Percentiles rank a stretch among this genome's conserved stretches.
phyloP scores from a whole-genome alignment of 2,888 invertebrate genomes.

The Stenodema calcarata region DNA sequence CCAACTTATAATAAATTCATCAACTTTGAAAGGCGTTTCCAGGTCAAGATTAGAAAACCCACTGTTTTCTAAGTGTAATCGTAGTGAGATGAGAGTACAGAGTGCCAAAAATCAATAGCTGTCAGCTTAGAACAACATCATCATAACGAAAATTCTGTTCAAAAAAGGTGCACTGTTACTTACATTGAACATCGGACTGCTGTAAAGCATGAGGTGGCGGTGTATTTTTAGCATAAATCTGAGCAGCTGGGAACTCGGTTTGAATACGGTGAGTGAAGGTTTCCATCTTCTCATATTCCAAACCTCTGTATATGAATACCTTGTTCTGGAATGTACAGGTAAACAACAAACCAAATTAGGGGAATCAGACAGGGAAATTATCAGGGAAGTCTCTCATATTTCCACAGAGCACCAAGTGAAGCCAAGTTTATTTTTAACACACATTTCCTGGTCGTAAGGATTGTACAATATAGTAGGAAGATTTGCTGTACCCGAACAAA shows the following conservation, averaged over 20 bases:
- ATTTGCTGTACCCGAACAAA: conserved; percentile 81
- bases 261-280: conserved; percentile 93
- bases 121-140: too few relatives aligned
- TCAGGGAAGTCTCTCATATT: too few relatives aligned
- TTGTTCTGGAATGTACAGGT: conserved; percentile 72
- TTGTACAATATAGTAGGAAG: not conserved
- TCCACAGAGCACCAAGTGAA: too few relatives aligned
- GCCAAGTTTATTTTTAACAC: not conserved
- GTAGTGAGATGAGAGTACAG: too few relatives aligned
- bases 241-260: conserved; percentile 93
- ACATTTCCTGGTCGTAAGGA: not conserved
- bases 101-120: too few relatives aligned
- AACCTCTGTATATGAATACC: conserved; percentile 92
- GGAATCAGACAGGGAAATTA: not conserved
- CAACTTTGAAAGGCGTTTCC: not conserved
- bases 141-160: too few relatives aligned
- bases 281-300: conserved; percentile 92
- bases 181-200: conserved; percentile 85
- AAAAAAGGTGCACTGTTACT: not conserved
- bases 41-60: too few relatives aligned
- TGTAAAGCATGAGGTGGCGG: conserved; percentile 88
- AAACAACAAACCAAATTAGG: conserved; percentile 39
- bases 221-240: conserved; percentile 88
- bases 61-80: too few relatives aligned
- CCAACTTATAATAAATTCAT: not conserved